These are phyloP conservation scores for Dolichoris vasculosae DNA, from an alignment of 1,140 invertebrate species.

Conservation along the genomic window DNA sequence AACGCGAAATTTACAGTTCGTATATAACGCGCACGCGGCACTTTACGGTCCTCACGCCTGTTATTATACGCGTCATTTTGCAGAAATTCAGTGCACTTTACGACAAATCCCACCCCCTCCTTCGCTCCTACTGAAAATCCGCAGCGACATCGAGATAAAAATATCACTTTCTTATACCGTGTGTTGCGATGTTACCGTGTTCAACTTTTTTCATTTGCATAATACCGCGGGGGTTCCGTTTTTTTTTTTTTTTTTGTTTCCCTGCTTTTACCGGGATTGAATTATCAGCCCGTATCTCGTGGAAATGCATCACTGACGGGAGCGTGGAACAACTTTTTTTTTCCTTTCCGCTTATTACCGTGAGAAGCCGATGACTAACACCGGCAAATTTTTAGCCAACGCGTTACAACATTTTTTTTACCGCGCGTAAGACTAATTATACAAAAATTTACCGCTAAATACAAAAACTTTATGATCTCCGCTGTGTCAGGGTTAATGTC, in stretches of 20 bases:
- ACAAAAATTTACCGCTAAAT: neutral
- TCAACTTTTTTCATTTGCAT: conserved; percentile 44
- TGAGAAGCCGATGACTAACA: neutral
- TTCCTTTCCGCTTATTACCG: neutral
- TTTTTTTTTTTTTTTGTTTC: too few relatives aligned
- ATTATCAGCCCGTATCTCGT: neutral
- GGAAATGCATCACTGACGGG: neutral
- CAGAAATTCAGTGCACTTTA: conserved; percentile 38
- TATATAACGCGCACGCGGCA: conserved; percentile 8
- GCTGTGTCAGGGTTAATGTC: neutral
- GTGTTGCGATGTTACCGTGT: neutral
- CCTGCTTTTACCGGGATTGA: neutral
- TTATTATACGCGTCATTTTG: conserved; percentile 43
- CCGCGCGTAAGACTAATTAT: neutral
- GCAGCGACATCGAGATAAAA: conserved; percentile 22
- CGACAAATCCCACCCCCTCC: neutral
- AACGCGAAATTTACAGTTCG: conserved; percentile 48
- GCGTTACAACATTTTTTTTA: neutral
- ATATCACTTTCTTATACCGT: conserved; percentile 9
- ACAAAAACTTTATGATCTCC: neutral
- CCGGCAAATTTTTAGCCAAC: neutral
- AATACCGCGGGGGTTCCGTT: conserved; percentile 19
- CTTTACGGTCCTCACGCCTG: conserved; percentile 20
- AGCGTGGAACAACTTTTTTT: too few relatives aligned
- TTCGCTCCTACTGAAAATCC: neutral